Base-by-base conservation (phyloP, 2,797 vertebrate genomes). In the Oreochromis grahami region DNA sequence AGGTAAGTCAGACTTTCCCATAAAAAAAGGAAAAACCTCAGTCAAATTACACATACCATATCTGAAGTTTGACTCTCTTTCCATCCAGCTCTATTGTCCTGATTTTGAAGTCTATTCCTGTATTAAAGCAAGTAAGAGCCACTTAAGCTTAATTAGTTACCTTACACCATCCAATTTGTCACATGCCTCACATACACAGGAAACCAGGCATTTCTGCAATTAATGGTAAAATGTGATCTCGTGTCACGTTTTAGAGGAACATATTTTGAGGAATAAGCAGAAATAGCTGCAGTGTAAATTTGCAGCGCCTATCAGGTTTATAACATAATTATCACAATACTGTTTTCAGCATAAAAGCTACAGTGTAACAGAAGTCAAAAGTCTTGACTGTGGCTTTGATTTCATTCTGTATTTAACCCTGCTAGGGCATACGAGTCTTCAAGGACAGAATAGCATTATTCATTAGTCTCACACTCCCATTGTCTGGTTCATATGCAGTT, bases 101-200 rank as follows among this genome's bases (percentile, higher is more conserved):
- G 96, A 99, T 99, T 96, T 99, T 99, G 91, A 99, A 99, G 94
- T 99, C 99, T 65, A 99, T 99, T 90, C 99, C 99, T 99, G 96
- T 24, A 92, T 97, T 98, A 6, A 53, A 63, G 84, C 19, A 87
- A 55, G 56, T 43, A 77, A 74, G 3, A 82, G 77, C 15, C 4
- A 19, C 9, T 12, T 8, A 29, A 53, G 76, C 12, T 79, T 26
- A 29, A 84, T 79, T 50, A 53, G 48, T 68, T 65, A 76, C 48
- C 41, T 41, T 19, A 26, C 43, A 78, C 68, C 14, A 68, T 36
- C 38, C 63, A 34, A 72, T 26, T 7, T 68, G 52, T 43, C 34
- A 60, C 51, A 51, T 77, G 32, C 9, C 12, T 60, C 4, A 48
- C 24, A 24, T 58, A 21, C 26, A 29, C 56, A 8, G 38, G 14